Conservation (phyloP, 2,888 invertebrate species). For the Cetonia aurata region DNA sequence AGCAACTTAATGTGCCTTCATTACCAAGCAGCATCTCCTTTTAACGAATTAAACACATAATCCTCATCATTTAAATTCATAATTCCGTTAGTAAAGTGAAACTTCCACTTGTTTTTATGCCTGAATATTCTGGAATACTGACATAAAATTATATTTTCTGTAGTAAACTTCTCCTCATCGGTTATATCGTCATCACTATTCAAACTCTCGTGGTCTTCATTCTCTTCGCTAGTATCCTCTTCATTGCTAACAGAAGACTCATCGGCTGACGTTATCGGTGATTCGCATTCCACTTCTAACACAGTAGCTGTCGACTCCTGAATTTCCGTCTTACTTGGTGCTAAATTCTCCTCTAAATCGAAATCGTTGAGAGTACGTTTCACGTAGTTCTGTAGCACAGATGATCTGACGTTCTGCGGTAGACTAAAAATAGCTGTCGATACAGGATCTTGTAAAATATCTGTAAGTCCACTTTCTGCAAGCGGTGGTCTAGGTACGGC, state of each 20-base stretch:
- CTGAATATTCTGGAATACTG: conserved; percentile 30
- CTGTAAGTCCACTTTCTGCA: neutral
- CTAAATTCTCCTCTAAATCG: neutral
- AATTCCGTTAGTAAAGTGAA: conserved; percentile 33
- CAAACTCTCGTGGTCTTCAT: conserved; percentile 29
- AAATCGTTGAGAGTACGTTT: conserved; percentile 2
- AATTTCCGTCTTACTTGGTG: neutral
- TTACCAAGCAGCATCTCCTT: conserved; percentile 36
- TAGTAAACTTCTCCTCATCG: conserved; percentile 34
- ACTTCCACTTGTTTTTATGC: conserved; percentile 37
- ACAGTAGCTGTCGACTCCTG: neutral
- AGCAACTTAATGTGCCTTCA: too few relatives aligned
- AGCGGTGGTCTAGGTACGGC: neutral
- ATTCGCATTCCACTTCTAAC: conserved; percentile 16
- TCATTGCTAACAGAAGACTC: conserved; percentile 28
- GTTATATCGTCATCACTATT: conserved; percentile 38
- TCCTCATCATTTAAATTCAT: conserved; percentile 39
- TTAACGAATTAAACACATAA: conserved; percentile 36
- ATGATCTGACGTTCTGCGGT: conserved; percentile 14
- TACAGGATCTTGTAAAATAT: conserved; percentile 1
- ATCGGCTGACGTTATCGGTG: neutral
- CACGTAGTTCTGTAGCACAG: conserved; percentile 8
- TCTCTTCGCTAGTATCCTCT: conserved; percentile 16
- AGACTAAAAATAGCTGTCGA: conserved; percentile 15
- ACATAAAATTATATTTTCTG: conserved; percentile 39